These are phyloP conservation scores for Spinus pinus DNA, from an alignment of 2,797 vertebrate species.

Conservation along the genomic window DNA sequence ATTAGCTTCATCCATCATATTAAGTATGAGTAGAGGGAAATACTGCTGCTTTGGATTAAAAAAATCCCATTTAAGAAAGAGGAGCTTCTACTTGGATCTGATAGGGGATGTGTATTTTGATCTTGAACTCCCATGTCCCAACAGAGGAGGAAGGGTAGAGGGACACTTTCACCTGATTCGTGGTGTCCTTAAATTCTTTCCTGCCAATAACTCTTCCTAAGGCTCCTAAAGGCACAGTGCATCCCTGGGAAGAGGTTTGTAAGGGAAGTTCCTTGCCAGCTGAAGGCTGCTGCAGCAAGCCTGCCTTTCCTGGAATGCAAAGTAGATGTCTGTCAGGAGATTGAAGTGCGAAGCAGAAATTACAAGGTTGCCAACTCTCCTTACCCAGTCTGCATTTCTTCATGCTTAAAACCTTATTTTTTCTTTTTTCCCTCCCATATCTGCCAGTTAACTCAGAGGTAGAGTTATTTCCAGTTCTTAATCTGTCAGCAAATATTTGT, in stretches of 20 bases:
- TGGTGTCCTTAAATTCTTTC: background rate
- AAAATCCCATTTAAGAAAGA: background rate
- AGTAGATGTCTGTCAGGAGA: background rate
- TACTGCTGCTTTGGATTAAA: background rate
- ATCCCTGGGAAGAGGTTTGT: background rate
- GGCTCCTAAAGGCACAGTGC: background rate
- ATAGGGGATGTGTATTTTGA: background rate
- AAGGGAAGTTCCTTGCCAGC: background rate
- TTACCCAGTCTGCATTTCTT: background rate
- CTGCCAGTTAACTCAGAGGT: background rate
- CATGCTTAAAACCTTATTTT: background rate
- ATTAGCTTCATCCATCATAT: background rate
- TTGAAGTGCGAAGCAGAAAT: background rate
- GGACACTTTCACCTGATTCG: background rate
- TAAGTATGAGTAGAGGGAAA: background rate
- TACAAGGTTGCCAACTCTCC: background rate
- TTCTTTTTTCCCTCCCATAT: accelerated
- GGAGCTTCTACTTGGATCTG: background rate
- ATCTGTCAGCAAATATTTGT: background rate
- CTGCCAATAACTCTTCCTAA: background rate
- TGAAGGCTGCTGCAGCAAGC: background rate
- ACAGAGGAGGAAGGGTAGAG: background rate
- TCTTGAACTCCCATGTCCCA: background rate
- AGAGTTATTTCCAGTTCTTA: background rate
- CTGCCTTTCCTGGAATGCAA: background rate